Percentiles rank a stretch among this genome's conserved stretches.
Evolutionary conservation across 2,113 vertebrate genomes (phyloP).

Genomic region (Burhinus oedicnemus): DNA sequence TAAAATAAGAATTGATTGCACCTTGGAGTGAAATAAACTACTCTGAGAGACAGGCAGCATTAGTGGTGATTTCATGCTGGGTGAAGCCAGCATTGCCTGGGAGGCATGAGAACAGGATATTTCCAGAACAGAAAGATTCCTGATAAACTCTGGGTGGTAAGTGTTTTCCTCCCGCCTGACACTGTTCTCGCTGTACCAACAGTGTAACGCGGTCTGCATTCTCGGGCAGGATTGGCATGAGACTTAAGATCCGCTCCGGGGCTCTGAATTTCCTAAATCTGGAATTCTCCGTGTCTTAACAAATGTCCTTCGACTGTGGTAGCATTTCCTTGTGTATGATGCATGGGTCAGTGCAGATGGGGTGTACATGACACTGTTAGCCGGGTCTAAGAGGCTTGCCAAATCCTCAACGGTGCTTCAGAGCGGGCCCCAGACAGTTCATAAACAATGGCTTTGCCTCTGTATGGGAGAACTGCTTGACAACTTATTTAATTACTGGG

Average conservation of each 20-base stretch:
- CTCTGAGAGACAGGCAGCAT: neutral
- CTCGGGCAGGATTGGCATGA: neutral
- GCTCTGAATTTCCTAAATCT: neutral
- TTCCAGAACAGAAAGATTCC: neutral
- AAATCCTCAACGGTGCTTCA: neutral
- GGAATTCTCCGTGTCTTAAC: neutral
- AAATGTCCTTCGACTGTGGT: neutral
- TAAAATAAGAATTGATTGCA: conserved; percentile 26
- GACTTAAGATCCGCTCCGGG: neutral
- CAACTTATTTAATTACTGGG: neutral
- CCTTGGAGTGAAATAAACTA: conserved; percentile 8
- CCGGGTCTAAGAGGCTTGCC: neutral
- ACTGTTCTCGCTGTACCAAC: neutral
- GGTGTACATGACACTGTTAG: neutral
- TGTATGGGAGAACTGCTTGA: neutral
- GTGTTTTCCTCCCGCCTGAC: neutral
- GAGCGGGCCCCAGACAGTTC: neutral
- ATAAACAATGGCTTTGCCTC: neutral
- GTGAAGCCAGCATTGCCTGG: neutral
- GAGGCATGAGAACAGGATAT: neutral
- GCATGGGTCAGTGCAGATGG: neutral
- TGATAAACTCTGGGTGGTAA: neutral
- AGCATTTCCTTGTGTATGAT: neutral
- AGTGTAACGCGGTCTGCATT: neutral
- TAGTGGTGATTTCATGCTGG: conserved; percentile 7